A percentile compares a stretch with the other conserved stretches of the same genome.
Conservation (phyloP, 2,888 invertebrate species). For the Exocentrus adspersus region DNA sequence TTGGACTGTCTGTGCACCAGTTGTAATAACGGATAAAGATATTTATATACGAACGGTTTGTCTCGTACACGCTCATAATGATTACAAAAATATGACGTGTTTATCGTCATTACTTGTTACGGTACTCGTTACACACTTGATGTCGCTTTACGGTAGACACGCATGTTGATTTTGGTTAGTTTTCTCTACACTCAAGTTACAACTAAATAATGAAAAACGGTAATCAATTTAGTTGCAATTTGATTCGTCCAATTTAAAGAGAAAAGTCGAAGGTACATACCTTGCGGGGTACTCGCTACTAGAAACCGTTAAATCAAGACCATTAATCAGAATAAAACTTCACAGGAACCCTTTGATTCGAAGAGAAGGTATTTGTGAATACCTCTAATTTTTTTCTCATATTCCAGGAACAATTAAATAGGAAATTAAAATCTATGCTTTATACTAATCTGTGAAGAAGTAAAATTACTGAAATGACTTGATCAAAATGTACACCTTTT, state of each 20-base stretch:
- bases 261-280: no score
- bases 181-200: conserved; percentile 1
- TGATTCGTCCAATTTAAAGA: no score
- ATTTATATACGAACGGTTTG: conserved; percentile 4
- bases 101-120: conserved; percentile 30
- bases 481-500: conserved; percentile 15
- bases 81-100: conserved; percentile 18
- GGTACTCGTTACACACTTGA: conserved; percentile 28
- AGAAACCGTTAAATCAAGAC: no score
- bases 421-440: no score
- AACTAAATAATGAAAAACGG: neutral
- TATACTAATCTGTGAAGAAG: neutral
- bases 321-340: no score
- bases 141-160: conserved; percentile 23
- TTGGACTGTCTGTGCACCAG: no score
- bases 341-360: no score
- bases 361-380: no score
- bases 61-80: neutral
- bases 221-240: no score
- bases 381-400: no score
- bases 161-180: conserved; percentile 18
- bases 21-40: no score
- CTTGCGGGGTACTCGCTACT: no score
- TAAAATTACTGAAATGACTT: conserved; percentile 27
- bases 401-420: neutral